phyloP scores from a whole-genome alignment of 2,797 vertebrate species.

The Ctenochaetus hawaiiensis region DNA sequence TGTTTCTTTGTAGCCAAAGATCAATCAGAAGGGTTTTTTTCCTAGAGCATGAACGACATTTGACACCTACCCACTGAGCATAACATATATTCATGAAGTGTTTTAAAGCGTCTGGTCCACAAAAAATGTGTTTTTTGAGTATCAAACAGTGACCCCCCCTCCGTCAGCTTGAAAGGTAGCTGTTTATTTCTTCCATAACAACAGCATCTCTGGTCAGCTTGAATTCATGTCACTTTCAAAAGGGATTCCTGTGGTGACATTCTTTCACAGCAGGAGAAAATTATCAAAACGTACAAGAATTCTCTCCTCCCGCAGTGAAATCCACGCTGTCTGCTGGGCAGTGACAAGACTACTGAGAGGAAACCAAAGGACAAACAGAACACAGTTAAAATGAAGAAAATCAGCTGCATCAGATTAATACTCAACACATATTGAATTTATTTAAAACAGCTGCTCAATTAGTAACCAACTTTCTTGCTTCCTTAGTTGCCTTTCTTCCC shows the following conservation, averaged over 20 bases:
- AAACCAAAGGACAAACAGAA: neutral
- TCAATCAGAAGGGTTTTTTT: slow-evolving; percentile 3
- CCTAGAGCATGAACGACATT: neutral
- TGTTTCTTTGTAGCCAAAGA: slow-evolving; percentile 2
- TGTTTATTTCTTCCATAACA: slow-evolving; percentile 11
- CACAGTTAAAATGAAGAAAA: neutral
- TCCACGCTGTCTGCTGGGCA: neutral
- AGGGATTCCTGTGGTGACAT: slow-evolving; percentile 15
- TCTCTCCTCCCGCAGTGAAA: neutral
- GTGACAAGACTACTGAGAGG: neutral
- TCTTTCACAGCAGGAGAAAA: slow-evolving; percentile 32
- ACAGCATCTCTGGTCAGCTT: slow-evolving; percentile 23
- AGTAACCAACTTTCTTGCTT: neutral
- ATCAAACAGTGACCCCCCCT: neutral
- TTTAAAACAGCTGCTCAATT: neutral
- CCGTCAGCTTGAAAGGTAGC: slow-evolving; percentile 7
- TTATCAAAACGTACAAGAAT: neutral
- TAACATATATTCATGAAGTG: neutral
- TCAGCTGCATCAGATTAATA: neutral
- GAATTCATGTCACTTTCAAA: slow-evolving; percentile 16
- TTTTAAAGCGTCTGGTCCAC: neutral
- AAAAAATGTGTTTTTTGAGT: neutral
- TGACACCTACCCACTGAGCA: neutral
- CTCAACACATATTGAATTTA: neutral
- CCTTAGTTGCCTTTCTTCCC: neutral